Percentiles rank a stretch among this genome's conserved stretches.
Evolutionary conservation across 1,140 invertebrate species (phyloP).

Genomic region (Polypedilum pembai): DNA sequence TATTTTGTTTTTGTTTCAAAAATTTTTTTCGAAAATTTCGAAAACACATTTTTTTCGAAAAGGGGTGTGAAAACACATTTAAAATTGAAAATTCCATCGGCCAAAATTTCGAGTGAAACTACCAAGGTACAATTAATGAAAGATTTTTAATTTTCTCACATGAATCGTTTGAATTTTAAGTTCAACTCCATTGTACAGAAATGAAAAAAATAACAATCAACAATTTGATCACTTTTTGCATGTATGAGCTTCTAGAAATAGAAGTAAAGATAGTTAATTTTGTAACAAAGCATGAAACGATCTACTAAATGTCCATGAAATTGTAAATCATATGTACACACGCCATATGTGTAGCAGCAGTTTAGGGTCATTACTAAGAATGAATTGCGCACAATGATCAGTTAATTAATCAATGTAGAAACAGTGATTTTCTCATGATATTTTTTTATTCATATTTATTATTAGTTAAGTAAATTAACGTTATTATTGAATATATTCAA

Average conservation of each 20-base stretch:
- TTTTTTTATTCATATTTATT: background rate
- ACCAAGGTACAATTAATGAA: too few species aligned
- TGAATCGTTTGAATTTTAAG: background rate
- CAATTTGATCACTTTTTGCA: background rate
- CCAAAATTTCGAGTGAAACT: too few species aligned
- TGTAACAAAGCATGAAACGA: background rate
- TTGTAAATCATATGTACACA: constrained; percentile 39
- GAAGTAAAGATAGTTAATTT: background rate
- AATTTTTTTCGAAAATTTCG: too few species aligned
- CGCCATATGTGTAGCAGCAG: constrained; percentile 54
- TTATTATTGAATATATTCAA: background rate
- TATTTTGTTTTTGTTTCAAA: too few species aligned
- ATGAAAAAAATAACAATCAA: background rate
- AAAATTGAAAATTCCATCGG: too few species aligned
- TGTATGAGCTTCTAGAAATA: too few species aligned
- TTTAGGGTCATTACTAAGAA: constrained; percentile 58
- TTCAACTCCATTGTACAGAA: background rate
- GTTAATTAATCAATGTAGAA: constrained; percentile 29
- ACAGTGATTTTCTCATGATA: constrained; percentile 13
- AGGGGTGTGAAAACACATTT: too few species aligned
- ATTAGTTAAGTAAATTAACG: background rate
- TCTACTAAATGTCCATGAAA: background rate
- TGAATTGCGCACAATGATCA: constrained; percentile 38
- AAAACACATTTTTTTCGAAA: too few species aligned
- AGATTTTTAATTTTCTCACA: background rate